Base-by-base conservation (phyloP, 2,888 invertebrate genomes). In the Cryptus viduatorius region DNA sequence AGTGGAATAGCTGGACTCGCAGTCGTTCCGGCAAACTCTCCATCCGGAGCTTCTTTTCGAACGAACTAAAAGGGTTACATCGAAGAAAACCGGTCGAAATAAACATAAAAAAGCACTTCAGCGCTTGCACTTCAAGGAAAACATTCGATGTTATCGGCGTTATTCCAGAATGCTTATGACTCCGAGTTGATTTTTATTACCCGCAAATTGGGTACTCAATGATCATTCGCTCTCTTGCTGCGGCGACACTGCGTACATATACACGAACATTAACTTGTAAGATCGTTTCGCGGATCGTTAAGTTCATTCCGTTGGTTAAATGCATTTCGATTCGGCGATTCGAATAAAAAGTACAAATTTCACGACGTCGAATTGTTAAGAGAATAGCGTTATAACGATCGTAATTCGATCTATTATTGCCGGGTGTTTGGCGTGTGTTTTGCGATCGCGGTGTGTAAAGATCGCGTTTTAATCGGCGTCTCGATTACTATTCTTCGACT, bases 401-500 rank as follows among this genome's bases (percentile, higher is more conserved):
- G 81, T 82, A 75, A 81, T 79, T 84, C 53, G 84, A 78, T 65
- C 37, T 67, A 48, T 61, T 72, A 50, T 50, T 50, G 56, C 44
- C 46, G 42, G 72, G 19, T 37, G 16, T 67, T 31, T 46, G 56
- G 19, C 12, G 16, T 59, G 37, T 37, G 8, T 31, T n/a, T 31
- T 16, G 56, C 14, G 31, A 19, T 75, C 10, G 19, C 29, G 65
- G 67, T 72, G 68, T 53, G 46, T 65, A 69, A 78, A 85, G 73
- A 83, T 83, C 80, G 80, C 56, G 53, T 83, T 85, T 83, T 85
- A 85, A 85, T 83, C 68, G 85, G 64, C 69, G 72, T 79, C 78
- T 64, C 71, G 59, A 76, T 86, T 72, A 75, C 86, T 83, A 80
- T 81, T 86, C 80, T 65, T 80, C 61, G 31, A 31, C 29, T 31